Conservation (phyloP, 2,113 vertebrate genomes). For the Eudyptes chrysolophus region DNA sequence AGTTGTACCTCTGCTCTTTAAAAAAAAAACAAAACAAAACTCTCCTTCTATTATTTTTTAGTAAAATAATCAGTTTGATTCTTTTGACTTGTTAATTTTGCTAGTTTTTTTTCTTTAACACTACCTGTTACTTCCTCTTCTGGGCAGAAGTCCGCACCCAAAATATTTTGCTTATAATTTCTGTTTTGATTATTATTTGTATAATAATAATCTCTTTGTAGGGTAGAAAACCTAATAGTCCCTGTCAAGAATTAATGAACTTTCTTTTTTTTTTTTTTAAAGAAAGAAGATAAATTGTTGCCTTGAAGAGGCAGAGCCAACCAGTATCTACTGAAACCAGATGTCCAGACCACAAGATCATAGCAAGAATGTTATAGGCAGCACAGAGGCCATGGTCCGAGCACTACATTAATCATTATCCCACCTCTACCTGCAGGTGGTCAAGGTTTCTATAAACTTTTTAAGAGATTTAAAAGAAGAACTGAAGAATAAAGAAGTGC, state of each 20-base stretch:
- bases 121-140: neutral
- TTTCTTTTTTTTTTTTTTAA: neutral
- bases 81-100: neutral
- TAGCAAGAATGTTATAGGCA: neutral
- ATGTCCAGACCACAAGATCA: neutral
- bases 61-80: neutral
- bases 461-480: neutral
- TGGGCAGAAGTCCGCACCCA: accelerated
- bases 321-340: neutral
- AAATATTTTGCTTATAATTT: neutral
- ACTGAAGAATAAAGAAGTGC: neutral
- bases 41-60: neutral
- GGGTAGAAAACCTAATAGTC: neutral
- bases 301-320: neutral
- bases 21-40: neutral
- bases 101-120: neutral
- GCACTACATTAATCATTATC: slow-evolving; percentile 28
- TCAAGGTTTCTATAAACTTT: neutral
- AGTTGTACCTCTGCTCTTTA: neutral
- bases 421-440: slow-evolving; percentile 9
- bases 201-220: neutral
- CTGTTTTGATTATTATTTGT: neutral
- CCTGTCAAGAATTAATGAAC: neutral
- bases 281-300: neutral
- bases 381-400: neutral